Percentiles rank a stretch among this genome's conserved stretches.
These are phyloP conservation scores for Furcula furcula DNA, from an alignment of 2,888 invertebrate genomes.

Conservation along the genomic window DNA sequence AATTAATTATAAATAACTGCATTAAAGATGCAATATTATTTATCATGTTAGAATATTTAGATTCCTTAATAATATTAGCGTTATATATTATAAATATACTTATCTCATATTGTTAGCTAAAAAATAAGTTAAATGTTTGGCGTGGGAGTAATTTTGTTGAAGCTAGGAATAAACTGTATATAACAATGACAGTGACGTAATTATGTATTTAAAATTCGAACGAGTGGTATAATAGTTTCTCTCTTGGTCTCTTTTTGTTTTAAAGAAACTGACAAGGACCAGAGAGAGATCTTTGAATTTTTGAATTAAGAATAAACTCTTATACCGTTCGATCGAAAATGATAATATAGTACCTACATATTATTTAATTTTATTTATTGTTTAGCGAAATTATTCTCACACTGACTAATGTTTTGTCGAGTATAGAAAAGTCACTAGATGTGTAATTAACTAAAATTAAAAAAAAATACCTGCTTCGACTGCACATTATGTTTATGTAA, in stretches of 20 bases:
- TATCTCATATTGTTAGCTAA: slow-evolving; percentile 72
- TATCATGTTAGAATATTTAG: slow-evolving; percentile 58
- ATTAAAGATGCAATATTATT: slow-evolving; percentile 36
- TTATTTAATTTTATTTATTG: slow-evolving; percentile 9
- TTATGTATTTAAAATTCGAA: slow-evolving; percentile 23
- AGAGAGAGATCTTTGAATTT: neutral
- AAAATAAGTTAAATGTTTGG: slow-evolving; percentile 54
- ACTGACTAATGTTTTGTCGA: slow-evolving; percentile 35
- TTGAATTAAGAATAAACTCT: slow-evolving; percentile 8
- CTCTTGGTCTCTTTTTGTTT: neutral
- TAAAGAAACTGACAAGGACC: neutral
- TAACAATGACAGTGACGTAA: slow-evolving; percentile 18
- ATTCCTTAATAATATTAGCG: slow-evolving; percentile 63
- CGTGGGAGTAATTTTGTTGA: slow-evolving; percentile 56
- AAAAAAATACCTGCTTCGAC: slow-evolving; percentile 39
- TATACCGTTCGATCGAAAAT: slow-evolving; percentile 14
- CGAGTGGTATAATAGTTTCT: slow-evolving; percentile 19
- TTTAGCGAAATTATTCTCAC: slow-evolving; percentile 46
- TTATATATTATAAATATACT: slow-evolving; percentile 60
- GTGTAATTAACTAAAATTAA: slow-evolving; percentile 36
- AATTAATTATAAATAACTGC: slow-evolving; percentile 30
- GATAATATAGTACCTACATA: slow-evolving; percentile 6
- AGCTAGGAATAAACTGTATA: slow-evolving; percentile 27
- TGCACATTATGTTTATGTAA: slow-evolving; percentile 47
- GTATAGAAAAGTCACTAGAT: slow-evolving; percentile 52